Evolutionary conservation across 1,140 invertebrate genomes (phyloP), one percentile per base, ranked within the genome.

Genomic region (Apis laboriosa): DNA sequence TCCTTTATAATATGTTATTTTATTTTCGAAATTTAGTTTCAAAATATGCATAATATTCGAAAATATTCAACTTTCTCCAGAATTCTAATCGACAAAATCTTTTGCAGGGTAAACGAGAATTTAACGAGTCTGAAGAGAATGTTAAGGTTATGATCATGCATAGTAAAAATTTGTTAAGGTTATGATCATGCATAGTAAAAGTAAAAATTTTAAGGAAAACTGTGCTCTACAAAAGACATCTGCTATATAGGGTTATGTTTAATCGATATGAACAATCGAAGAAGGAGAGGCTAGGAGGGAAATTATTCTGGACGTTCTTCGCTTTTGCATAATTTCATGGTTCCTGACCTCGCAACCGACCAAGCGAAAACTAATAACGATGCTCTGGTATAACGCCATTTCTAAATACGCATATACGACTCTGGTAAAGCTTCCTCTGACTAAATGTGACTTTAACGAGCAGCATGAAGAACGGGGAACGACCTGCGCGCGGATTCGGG

Each of bases 381-480:
- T 51, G 13, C 56, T 49, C 5, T 51, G 19, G 19, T 21, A 7
- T 43, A 49, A 68, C 19, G 43, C 43, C 12, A 43, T 56, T 73
- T 51, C 78, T 80, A 84, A 84, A 80, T 55, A n/a, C 70, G 77
- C 80, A 49, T 17, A 64, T 71, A 78, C 60, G 58, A 51, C 53
- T n/a, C 34, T n/a, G 49, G 53, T 58, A 70, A 67, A 17, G 17
- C 49, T 51, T 56, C 43, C 64, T 84, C 51, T 34, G 17, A 11
- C 28, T 80, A 80, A 84, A 87, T 84, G 49, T 53, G 77, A 75
- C 68, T 84, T 87, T 71, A 78, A 86, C 71, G 70, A 77, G 24
- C 63, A 67, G 13, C 71, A 28, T 12, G 56, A 74, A 15, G 70
- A 19, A 80, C 82, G 63, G 82, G 72, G 79, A 81, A 81, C 83